Percentiles rank a stretch among this genome's conserved stretches.
Evolutionary conservation across 2,888 invertebrate species (phyloP).

Genomic region (Nomada flava): DNA sequence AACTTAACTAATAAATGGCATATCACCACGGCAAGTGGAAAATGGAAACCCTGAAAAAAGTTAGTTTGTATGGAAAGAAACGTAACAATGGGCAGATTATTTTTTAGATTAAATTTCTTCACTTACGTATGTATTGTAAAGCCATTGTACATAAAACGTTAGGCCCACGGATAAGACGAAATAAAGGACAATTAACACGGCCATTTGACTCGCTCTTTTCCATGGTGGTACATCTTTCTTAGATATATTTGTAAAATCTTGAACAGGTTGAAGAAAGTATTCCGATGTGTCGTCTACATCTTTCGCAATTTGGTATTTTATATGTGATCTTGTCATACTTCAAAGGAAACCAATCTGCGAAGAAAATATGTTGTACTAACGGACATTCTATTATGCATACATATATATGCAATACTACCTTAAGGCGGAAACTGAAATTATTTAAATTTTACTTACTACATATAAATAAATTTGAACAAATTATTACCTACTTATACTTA

Average conservation of each 20-base stretch:
- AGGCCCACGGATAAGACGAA: constrained; percentile 96
- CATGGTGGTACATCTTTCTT: constrained; percentile 75
- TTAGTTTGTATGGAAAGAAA: neutral
- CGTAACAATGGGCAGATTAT: neutral
- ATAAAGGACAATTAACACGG: constrained; percentile 90
- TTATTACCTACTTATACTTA: neutral
- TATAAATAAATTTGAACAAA: neutral
- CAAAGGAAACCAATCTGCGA: constrained; percentile 45
- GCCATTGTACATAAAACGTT: constrained; percentile 98
- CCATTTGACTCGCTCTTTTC: constrained; percentile 79
- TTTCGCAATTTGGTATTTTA: constrained; percentile 82
- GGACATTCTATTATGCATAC: neutral
- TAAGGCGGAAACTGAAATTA: neutral
- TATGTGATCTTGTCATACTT: constrained; percentile 81
- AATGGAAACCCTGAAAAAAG: constrained; percentile 90
- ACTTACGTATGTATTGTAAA: constrained; percentile 89
- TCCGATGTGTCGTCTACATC: constrained; percentile 79
- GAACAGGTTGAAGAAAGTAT: constrained; percentile 77
- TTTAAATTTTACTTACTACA: neutral
- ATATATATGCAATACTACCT: neutral
- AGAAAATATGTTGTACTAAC: constrained; percentile 9
- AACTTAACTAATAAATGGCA: constrained; percentile 97
- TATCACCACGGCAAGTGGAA: constrained; percentile 95
- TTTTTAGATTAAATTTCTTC: constrained; percentile 14
- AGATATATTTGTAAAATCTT: constrained; percentile 74